Evolutionary conservation across 2,797 vertebrate species (phyloP), one percentile per base, ranked within the genome.

Genomic region (Tapera naevia): DNA sequence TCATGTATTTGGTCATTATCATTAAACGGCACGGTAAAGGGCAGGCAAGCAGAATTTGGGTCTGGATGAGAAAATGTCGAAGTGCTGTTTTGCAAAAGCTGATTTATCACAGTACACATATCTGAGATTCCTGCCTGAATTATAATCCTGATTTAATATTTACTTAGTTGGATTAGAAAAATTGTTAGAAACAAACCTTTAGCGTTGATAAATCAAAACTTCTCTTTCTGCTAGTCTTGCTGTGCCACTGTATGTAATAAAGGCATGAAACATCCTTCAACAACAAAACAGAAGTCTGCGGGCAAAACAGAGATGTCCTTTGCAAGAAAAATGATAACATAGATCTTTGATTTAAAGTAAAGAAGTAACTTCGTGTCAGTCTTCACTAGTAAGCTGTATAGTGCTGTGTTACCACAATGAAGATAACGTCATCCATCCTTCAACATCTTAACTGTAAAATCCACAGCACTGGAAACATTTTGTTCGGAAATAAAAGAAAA

Each of bases 171-270:
- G 23, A 76, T 76, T 16, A 87, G 35, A 70, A 93, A 87, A 79
- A 45, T 19, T n/a, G 32, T 43, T 37, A 91, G 88, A 90, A 87
- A 93, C 74, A 72, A 94, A 97, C 96, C 96, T 96, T 80, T 78
- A 90, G 46, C 0, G 27, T 1, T 58, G 91, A 67, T 30, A 86
- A 48, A 73, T 33, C 62, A 80, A 89, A 86, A 66, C 51, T 91
- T 75, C 60, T 56, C 54, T 86, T 76, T 53, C 80, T 82, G 46
- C 50, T 37, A 50, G 51, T 84, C 76, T 79, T 56, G 56, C 53
- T 66, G 41, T 45, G 84, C 78, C 81, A 80, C 57, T 33, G 28
- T 41, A 62, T 6, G 24, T 39, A 50, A 62, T 30, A 70, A 88
- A 94, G 80, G 71, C 76, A 72, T 35, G 33, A 88, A 76, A 16